phyloP scores from a whole-genome alignment of 2,797 vertebrate genomes.

The Aeoliscus strigatus region DNA sequence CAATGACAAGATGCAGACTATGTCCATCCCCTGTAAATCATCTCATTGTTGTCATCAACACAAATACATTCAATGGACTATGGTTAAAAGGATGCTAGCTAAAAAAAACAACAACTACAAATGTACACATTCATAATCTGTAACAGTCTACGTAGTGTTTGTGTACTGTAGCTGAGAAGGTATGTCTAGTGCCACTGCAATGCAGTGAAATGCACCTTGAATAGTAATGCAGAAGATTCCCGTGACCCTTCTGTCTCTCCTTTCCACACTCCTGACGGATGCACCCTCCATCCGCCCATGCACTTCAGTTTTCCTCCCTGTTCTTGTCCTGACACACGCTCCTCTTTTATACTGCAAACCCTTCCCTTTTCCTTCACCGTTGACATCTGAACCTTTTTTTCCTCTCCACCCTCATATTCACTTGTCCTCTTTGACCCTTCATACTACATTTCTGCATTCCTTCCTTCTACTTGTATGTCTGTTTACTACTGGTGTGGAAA shows the following conservation, averaged over 20 bases:
- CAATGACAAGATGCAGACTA: too few relatives aligned
- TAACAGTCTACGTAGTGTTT: background rate
- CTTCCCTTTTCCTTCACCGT: too few relatives aligned
- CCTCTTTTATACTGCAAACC: too few relatives aligned
- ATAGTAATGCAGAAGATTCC: slow-evolving; percentile 38
- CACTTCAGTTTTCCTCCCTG: too few relatives aligned
- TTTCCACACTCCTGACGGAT: slow-evolving; percentile 19
- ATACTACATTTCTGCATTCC: background rate
- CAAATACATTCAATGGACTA: too few relatives aligned
- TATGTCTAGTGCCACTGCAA: slow-evolving; percentile 57
- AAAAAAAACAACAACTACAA: too few relatives aligned
- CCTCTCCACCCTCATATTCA: background rate
- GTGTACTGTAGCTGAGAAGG: slow-evolving; percentile 22
- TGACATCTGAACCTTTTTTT: too few relatives aligned
- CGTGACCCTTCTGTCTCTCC: slow-evolving; percentile 16
- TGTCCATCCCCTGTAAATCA: too few relatives aligned
- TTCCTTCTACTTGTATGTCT: slow-evolving; percentile 1
- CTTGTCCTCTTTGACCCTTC: slow-evolving; percentile 1
- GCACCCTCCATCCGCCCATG: slow-evolving; percentile 2
- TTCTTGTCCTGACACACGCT: too few relatives aligned
- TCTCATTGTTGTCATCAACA: too few relatives aligned
- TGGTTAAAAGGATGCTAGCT: too few relatives aligned
- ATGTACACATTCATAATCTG: too few relatives aligned
- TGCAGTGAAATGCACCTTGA: slow-evolving; percentile 54
- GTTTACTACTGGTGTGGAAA: background rate